A percentile compares a stretch with the other conserved stretches of the same genome.
Conservation (phyloP, 2,797 vertebrate genomes). For the Sebastes umbrosus region DNA sequence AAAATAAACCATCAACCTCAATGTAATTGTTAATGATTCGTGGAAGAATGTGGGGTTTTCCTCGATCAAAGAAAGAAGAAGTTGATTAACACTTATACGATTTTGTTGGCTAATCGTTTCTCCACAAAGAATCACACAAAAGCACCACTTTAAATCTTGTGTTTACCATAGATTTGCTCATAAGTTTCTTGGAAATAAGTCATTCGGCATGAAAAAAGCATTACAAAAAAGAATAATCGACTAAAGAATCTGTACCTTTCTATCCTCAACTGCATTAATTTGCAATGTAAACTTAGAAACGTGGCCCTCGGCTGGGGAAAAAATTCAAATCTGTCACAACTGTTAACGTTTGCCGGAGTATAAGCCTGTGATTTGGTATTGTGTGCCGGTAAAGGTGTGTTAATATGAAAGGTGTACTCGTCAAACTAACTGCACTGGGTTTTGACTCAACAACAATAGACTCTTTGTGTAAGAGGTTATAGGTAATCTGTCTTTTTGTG, state of each 20-base stretch:
- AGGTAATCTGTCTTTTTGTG: conserved; percentile 19
- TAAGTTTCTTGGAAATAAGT: too few relatives aligned
- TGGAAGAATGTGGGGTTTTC: background rate
- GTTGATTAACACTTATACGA: too few relatives aligned
- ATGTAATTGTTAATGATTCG: background rate
- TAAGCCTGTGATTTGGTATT: background rate
- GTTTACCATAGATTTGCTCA: too few relatives aligned
- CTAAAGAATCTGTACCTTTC: background rate
- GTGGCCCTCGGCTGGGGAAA: background rate
- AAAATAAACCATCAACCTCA: background rate
- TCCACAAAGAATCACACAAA: too few relatives aligned
- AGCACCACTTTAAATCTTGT: too few relatives aligned
- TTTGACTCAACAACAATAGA: conserved; percentile 38
- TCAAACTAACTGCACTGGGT: background rate
- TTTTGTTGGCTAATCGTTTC: too few relatives aligned
- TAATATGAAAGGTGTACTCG: conserved; percentile 4
- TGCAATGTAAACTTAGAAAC: background rate
- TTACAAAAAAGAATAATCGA: too few relatives aligned
- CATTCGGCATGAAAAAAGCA: too few relatives aligned
- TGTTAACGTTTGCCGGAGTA: background rate
- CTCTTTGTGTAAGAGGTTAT: conserved; percentile 38
- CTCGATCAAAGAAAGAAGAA: too few relatives aligned
- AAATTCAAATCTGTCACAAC: too few relatives aligned
- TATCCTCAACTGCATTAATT: background rate
- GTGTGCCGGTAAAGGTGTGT: conserved; percentile 15